These are phyloP conservation scores for Macrochelys suwanniensis DNA, from an alignment of 2,797 vertebrate genomes.

Conservation along the genomic window DNA sequence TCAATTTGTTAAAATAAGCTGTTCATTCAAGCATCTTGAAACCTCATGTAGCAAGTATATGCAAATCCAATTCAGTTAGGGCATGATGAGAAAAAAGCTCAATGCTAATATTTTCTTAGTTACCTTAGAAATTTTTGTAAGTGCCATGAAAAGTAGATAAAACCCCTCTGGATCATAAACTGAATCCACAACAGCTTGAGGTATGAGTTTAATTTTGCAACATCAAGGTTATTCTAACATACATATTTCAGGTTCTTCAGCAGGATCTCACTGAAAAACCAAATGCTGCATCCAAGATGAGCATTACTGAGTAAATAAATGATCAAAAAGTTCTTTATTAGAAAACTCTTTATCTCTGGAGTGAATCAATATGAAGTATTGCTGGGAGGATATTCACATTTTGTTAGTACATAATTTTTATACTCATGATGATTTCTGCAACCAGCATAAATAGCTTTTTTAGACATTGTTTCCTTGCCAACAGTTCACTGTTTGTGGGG, in stretches of 20 bases:
- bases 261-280: neutral
- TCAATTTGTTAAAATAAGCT: neutral
- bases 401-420: slow-evolving; percentile 2
- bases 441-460: slow-evolving; percentile 1
- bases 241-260: neutral
- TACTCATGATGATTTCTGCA: neutral
- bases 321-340: slow-evolving; percentile 13
- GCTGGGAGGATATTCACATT: neutral
- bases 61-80: neutral
- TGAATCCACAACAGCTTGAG: neutral
- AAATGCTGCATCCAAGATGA: neutral
- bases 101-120: neutral
- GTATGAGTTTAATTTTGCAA: neutral
- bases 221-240: slow-evolving; percentile 19
- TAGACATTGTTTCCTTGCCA: neutral
- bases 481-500: neutral
- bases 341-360: neutral
- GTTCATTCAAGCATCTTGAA: neutral
- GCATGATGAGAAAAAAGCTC: neutral
- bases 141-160: neutral
- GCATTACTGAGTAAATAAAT: slow-evolving; percentile 31
- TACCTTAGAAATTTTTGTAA: neutral
- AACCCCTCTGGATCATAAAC: neutral
- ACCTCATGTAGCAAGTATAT: neutral
- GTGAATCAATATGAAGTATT: neutral